Base-by-base conservation (phyloP, 2,797 vertebrate genomes). In the Lacerta agilis region DNA sequence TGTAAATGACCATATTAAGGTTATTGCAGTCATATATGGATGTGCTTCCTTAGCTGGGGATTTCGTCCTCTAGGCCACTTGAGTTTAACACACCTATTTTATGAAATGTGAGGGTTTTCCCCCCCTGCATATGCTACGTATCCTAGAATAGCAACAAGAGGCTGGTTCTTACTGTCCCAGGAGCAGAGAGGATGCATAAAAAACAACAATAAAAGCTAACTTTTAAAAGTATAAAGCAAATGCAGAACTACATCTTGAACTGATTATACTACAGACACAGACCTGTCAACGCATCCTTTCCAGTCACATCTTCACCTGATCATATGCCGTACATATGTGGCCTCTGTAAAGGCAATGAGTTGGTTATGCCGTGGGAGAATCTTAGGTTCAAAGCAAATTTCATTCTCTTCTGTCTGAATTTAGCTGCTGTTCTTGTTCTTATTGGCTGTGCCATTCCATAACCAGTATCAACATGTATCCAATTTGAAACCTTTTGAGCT, bases 251-350 rank as follows among this genome's bases (percentile, higher is more conserved):
- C 43, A 86, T 86, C 3, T 45, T 93, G 61, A 38, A 92, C 64
- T 71, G 80, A 88, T 90, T 89, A 91, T 41, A 89, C 83, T 86
- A 88, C 7, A 66, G 77, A 58, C n/a, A 91, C 23, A 80, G 88
- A 83, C 4, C 29, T 92, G 55, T 92, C 94, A 94, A 55, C 43
- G 66, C 69, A 25, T 27, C 45, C 18, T 93, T 86, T 49, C 13
- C 2, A 58, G 61, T 89, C 80, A 91, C 72, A 89, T 20, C 86
- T 85, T 82, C 64, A 79, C 80, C n/a, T 92, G 29, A 5, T 49
- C 84, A 92, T 83, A 9, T 76, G 90, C 77, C 84, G 11, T 71
- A 67, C 36, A 61, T 61, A 41, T 2, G 2, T 79, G 10, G 75
- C 41, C 76, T 87, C 92, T 86, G 38, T 89, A 45, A 84, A 75